phyloP scores from a whole-genome alignment of 2,113 vertebrate species.

The Oenanthe oenanthe region DNA sequence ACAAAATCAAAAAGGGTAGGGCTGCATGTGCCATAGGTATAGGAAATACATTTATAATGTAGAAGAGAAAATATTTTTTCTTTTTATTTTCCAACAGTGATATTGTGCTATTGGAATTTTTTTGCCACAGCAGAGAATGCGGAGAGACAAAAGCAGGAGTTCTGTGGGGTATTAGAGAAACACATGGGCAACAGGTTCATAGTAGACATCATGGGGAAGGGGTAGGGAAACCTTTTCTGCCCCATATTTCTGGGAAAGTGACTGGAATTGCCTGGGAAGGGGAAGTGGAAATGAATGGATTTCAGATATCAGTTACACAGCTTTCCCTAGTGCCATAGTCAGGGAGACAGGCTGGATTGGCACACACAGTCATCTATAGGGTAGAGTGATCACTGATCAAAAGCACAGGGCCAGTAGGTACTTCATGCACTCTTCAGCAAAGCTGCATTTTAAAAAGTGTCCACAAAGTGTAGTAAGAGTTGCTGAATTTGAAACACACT shows the following conservation, averaged over 20 bases:
- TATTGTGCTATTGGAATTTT: background rate
- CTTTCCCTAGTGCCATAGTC: background rate
- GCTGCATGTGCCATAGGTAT: accelerated
- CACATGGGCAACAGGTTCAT: background rate
- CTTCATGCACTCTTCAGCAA: background rate
- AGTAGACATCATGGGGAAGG: accelerated
- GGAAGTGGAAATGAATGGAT: background rate
- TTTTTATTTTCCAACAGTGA: background rate
- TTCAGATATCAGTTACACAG: background rate
- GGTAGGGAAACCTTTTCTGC: background rate
- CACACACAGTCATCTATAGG: accelerated
- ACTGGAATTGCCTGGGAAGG: background rate
- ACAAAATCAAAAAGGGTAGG: background rate
- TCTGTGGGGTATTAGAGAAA: background rate
- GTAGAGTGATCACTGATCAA: background rate
- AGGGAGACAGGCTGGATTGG: background rate
- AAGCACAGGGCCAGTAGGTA: background rate
- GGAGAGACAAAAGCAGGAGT: background rate
- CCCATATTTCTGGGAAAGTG: background rate
- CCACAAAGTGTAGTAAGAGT: background rate
- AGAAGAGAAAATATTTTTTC: background rate
- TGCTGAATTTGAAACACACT: background rate
- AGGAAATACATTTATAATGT: background rate
- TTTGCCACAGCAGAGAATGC: background rate
- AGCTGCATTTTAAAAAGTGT: background rate